Conservation (phyloP, 2,888 invertebrate genomes). For the Drosophila flavopinicola region DNA sequence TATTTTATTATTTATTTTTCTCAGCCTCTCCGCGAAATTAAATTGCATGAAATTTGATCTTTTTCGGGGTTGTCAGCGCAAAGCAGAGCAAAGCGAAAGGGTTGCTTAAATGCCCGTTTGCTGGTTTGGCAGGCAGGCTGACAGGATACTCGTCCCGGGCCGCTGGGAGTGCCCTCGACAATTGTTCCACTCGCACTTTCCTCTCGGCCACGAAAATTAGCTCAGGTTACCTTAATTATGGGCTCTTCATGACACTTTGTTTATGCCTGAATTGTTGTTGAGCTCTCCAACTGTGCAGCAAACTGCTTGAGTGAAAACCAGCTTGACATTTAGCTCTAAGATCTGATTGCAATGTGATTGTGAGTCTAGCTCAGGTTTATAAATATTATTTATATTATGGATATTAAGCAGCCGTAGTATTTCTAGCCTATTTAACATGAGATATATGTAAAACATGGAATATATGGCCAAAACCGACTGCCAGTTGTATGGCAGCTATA, state of each 20-base stretch:
- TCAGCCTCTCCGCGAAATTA: slow-evolving; percentile 72
- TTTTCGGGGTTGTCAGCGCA: slow-evolving; percentile 63
- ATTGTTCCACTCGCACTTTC: slow-evolving; percentile 56
- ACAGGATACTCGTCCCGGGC: slow-evolving; percentile 57
- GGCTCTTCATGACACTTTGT: slow-evolving; percentile 55
- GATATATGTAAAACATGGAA: too few relatives aligned
- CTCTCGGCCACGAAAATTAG: slow-evolving; percentile 62
- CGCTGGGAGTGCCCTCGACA: slow-evolving; percentile 21
- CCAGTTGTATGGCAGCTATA: too few relatives aligned
- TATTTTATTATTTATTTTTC: slow-evolving; percentile 31
- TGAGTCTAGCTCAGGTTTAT: too few relatives aligned
- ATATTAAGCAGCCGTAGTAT: too few relatives aligned
- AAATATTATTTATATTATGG: too few relatives aligned
- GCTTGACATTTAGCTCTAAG: too few relatives aligned
- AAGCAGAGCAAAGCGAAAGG: slow-evolving; percentile 50
- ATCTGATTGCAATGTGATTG: too few relatives aligned
- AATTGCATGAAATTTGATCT: slow-evolving; percentile 81
- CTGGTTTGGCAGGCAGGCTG: slow-evolving; percentile 13
- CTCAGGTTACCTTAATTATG: slow-evolving; percentile 74
- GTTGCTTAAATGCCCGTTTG: slow-evolving; percentile 43
- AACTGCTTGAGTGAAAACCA: not conserved
- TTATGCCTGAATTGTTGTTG: slow-evolving; percentile 44
- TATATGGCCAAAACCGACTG: too few relatives aligned
- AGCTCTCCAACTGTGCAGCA: slow-evolving; percentile 39
- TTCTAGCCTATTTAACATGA: too few relatives aligned